Evolutionary conservation across 2,888 invertebrate species (phyloP), one percentile per base, ranked within the genome.

Genomic region (Hyposoter didymator): DNA sequence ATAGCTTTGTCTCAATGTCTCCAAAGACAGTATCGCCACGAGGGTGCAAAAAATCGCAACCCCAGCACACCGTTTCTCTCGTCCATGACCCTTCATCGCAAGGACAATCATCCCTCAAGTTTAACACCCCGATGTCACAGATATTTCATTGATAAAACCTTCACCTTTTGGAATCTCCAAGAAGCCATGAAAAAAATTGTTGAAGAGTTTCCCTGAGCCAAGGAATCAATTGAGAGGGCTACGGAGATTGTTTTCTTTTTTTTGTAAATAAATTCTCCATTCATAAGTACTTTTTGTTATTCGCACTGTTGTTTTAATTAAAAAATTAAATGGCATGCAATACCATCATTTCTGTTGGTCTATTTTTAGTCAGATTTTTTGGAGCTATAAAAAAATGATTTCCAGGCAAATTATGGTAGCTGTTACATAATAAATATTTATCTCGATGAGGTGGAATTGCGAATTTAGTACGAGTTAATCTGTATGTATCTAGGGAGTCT

Each of bases 31-130:
- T 45, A 28, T 32, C 45, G 19, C 17, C 59, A 28, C 45, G 47
- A 66, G 83, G 78, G 83, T 78, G 73, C 78, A 35, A 73, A 78
- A 83, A 66, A 64, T 78, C 73, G 83, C 83, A 55, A 67, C 78
- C 67, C 67, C 55, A 59, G 59, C 64, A 78, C 83, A 55, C 35
- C 49, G 59, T 83, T 78, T 67, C 72, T 52, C 64, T 49, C 64
- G 10, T 35, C 14, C 49, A 28, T 45, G 47, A 19, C 52, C 19
- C 43, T 62, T 39, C 75, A 70, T 55, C 49, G 19, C 12, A 19
- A 67, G 49, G 39, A 76, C 49, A 39, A 43, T 76, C 45, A 22
- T 35, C 76, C 66, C 17, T 49, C 19, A n/a, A 67, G 66, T 67
- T 66, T 52, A 35, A 52, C 66, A 76, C 49, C 19, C 22, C 49